Evolutionary conservation across 2,888 invertebrate genomes (phyloP).

Genomic region (Chymomyza caudatula): DNA sequence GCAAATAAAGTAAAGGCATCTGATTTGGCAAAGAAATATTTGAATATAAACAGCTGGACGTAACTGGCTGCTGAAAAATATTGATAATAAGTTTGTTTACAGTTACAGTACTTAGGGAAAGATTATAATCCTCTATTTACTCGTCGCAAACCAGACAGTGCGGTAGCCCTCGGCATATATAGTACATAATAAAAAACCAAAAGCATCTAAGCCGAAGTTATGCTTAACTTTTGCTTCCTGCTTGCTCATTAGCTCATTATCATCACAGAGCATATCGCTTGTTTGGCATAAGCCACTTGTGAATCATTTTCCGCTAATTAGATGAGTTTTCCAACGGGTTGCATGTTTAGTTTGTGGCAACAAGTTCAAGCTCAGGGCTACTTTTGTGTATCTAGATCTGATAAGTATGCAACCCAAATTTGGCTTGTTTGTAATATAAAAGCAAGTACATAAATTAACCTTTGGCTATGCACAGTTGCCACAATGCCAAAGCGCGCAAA

Average conservation of each 20-base stretch:
- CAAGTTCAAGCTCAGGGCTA: not conserved
- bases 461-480: not conserved
- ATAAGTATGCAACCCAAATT: not conserved
- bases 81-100: too few species aligned
- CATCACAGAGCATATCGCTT: not conserved
- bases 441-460: not conserved
- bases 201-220: not conserved
- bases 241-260: not conserved
- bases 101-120: too few species aligned
- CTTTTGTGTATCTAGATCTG: not conserved
- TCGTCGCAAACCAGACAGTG: too few species aligned
- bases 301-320: not conserved
- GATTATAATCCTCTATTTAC: too few species aligned
- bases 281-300: not conserved
- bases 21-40: too few species aligned
- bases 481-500: constrained; percentile 22
- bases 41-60: too few species aligned
- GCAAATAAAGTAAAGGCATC: too few species aligned
- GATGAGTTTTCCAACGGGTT: not conserved
- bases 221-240: not conserved
- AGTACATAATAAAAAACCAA: not conserved
- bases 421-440: not conserved
- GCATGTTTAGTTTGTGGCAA: not conserved
- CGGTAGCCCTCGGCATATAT: too few species aligned
- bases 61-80: too few species aligned